A percentile compares a stretch with the other conserved stretches of the same genome.
Conservation (phyloP, 2,888 invertebrate genomes). For the Caenorhabditis drosophilae region DNA sequence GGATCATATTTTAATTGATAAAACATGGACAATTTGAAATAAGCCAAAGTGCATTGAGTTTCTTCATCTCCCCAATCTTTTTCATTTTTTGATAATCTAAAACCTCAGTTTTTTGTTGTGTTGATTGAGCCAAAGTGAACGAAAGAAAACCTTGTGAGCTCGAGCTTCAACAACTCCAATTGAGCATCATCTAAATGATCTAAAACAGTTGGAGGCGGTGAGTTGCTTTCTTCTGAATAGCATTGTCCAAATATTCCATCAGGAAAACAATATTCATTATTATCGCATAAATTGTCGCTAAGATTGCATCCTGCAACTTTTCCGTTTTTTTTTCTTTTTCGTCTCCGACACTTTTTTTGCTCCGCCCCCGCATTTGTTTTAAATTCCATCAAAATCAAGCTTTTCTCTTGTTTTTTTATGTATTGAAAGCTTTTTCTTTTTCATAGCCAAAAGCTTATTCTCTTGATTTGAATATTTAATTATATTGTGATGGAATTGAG, state of each 20-base stretch:
- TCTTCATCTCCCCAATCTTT: conserved; percentile 61
- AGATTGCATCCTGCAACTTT: conserved; percentile 65
- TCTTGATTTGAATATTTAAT: too few species aligned
- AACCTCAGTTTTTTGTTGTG: too few species aligned
- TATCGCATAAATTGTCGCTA: conserved; percentile 60
- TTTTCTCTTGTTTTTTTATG: too few species aligned
- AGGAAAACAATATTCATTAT: conserved; percentile 55
- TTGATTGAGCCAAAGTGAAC: too few species aligned
- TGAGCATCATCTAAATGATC: conserved; percentile 55
- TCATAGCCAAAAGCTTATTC: too few species aligned
- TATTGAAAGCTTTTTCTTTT: too few species aligned
- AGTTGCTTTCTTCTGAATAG: conserved; percentile 50
- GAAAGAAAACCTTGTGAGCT: conserved; percentile 56
- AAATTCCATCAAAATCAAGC: too few species aligned
- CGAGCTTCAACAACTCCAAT: conserved; percentile 57
- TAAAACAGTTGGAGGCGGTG: conserved; percentile 57
- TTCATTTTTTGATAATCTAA: conserved; percentile 48
- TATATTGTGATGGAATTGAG: too few species aligned
- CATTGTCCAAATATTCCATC: conserved; percentile 68
- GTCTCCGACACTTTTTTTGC: too few species aligned
- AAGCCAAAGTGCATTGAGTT: conserved; percentile 66
- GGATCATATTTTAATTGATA: conserved; percentile 65
- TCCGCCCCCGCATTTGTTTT: too few species aligned
- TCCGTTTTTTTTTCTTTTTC: too few species aligned
- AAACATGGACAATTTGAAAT: conserved; percentile 63